phyloP scores from a whole-genome alignment of 2,113 vertebrate species.

The Dromiciops gliroides region DNA sequence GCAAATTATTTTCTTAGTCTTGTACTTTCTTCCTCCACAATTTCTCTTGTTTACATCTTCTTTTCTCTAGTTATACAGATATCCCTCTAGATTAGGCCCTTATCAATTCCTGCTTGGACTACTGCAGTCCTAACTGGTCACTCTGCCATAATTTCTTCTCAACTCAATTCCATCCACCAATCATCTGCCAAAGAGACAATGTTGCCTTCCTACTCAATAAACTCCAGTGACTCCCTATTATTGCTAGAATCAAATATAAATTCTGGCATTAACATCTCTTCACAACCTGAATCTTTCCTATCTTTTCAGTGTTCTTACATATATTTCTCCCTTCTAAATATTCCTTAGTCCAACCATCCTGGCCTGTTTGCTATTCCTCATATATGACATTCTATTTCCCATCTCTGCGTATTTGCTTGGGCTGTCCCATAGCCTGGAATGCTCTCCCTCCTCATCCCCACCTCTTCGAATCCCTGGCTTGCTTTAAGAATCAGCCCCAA shows the following conservation, averaged over 20 bases:
- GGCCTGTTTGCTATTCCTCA: not conserved
- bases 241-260: not conserved
- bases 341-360: not conserved
- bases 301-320: not conserved
- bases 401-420: not conserved
- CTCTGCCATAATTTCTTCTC: not conserved
- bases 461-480: not conserved
- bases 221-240: not conserved
- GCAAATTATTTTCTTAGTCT: slow-evolving; percentile 57
- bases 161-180: not conserved
- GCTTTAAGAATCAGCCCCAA: not conserved
- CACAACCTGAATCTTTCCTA: not conserved
- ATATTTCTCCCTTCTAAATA: not conserved
- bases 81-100: not conserved
- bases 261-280: not conserved
- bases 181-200: not conserved
- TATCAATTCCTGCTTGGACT: not conserved
- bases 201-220: not conserved
- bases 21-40: not conserved
- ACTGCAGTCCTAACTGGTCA: not conserved
- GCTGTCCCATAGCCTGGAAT: not conserved
- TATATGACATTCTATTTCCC: not conserved
- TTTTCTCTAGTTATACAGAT: not conserved
- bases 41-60: not conserved
- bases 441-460: not conserved